Base-by-base conservation (phyloP, 2,113 vertebrate genomes). In the Butastur rufipennis region DNA sequence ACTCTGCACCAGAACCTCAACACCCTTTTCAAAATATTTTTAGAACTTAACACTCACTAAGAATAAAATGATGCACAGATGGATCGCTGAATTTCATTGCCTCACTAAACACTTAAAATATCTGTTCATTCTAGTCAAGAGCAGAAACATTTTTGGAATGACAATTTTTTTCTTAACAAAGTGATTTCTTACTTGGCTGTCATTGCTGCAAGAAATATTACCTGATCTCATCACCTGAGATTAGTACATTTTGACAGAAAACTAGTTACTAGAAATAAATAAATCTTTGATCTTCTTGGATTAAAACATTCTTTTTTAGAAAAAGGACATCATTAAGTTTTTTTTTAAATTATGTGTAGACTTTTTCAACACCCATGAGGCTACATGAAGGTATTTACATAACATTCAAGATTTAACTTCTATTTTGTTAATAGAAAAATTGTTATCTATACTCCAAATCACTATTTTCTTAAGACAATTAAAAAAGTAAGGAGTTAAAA, bases 21-120 rank as follows among this genome's bases (percentile, higher is more conserved):
- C 56, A 90, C 59, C 75, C 59, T 66, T 81, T 47, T 23, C 53
- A 15, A 82, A 45, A 11, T 80, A 95, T 95, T 95, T 95, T 88
- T 94, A 95, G 88, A 89, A 81, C 13, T 84, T 52, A 48, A 48
- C 63, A 48, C 84, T 90, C 0, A 1, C 91, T 62, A 91, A 88
- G 91, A 93, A 94, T 94, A 90, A 92, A 93, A 45, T 7, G 48
- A 90, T 53, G 72, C 82, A 91, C 93, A 96, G 95, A 97, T 96
- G 91, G 94, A 83, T 86, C 62, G 67, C 90, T 90, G 56, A 86
- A 85, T 90, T 90, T 75, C 53, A 67, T 0, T 88, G 90, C 95
- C 74, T 93, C 53, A 63, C 81, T 65, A 47, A 92, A 92, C 48
- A 66, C 85, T 92, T 92, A 34, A 92, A 95, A 89, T 93, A 94